Conservation (phyloP, 2,113 vertebrate species). For the Ardeotis arabs region DNA sequence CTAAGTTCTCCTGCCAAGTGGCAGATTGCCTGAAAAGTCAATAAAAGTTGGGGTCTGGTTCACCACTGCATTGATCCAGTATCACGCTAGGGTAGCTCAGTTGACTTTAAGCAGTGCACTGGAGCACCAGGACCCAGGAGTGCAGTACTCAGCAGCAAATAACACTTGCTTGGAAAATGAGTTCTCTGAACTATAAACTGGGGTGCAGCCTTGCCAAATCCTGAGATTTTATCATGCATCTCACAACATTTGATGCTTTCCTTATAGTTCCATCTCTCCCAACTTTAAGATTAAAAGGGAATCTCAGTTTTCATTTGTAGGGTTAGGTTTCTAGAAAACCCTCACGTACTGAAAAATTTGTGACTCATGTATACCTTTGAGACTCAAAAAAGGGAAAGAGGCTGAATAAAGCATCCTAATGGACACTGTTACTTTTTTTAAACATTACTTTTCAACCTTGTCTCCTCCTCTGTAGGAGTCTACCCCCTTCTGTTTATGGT, state of each 20-base stretch:
- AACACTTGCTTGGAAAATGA: conserved; percentile 7
- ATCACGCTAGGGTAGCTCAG: background rate
- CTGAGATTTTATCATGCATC: background rate
- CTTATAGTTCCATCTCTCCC: background rate
- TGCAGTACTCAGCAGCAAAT: background rate
- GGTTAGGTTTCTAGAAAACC: background rate
- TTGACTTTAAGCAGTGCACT: background rate
- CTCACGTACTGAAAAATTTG: background rate
- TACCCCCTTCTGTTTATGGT: background rate
- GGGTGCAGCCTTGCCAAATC: background rate
- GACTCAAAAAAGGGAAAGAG: background rate
- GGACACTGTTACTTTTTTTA: background rate
- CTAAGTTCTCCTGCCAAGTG: conserved; percentile 61
- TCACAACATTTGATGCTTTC: conserved; percentile 2
- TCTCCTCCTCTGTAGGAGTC: background rate
- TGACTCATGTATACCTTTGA: background rate
- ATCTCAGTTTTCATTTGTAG: background rate
- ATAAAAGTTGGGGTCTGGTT: conserved; percentile 55
- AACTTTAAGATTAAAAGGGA: background rate
- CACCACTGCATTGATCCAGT: background rate
- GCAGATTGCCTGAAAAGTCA: conserved; percentile 55
- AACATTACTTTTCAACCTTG: background rate
- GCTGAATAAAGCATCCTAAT: background rate
- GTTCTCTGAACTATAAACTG: background rate
- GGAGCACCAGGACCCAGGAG: conserved; percentile 24